Conservation (phyloP, 2,113 vertebrate genomes). For the Siphamia tubifer region DNA sequence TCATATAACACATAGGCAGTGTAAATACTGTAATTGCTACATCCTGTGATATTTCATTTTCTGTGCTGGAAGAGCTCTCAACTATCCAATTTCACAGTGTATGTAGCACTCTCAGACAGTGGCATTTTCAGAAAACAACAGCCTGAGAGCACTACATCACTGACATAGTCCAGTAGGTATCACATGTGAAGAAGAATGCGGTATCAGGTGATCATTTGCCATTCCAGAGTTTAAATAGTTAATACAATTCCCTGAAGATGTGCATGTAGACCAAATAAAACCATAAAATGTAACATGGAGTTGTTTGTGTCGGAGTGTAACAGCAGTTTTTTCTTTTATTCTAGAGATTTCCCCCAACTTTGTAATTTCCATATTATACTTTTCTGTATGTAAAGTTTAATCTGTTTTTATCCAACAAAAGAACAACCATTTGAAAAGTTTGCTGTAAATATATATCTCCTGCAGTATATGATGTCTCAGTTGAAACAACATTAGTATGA, state of each 20-base stretch:
- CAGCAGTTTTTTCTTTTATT: neutral
- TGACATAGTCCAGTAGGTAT: conserved; percentile 25
- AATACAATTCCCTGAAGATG: conserved; percentile 21
- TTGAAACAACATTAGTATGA: too few species aligned
- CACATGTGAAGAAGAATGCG: neutral
- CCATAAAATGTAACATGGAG: neutral
- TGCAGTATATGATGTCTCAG: too few species aligned
- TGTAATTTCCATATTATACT: neutral
- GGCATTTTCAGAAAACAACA: conserved; percentile 22
- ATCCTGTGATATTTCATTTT: conserved; percentile 13
- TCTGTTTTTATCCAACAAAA: too few species aligned
- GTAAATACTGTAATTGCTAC: neutral
- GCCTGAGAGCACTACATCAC: neutral
- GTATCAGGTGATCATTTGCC: conserved; percentile 28
- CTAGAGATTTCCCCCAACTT: too few species aligned
- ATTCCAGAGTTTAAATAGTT: conserved; percentile 38
- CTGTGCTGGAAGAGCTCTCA: conserved; percentile 1
- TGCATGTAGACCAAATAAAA: neutral
- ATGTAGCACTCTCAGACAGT: conserved; percentile 13
- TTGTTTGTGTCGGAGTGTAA: too few species aligned
- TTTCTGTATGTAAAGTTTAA: too few species aligned
- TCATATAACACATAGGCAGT: neutral
- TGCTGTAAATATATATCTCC: too few species aligned
- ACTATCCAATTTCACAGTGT: conserved; percentile 12
- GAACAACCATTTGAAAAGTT: too few species aligned